These are phyloP conservation scores for Rhinogobius similis DNA, from an alignment of 2,113 vertebrate genomes.

Conservation along the genomic window DNA sequence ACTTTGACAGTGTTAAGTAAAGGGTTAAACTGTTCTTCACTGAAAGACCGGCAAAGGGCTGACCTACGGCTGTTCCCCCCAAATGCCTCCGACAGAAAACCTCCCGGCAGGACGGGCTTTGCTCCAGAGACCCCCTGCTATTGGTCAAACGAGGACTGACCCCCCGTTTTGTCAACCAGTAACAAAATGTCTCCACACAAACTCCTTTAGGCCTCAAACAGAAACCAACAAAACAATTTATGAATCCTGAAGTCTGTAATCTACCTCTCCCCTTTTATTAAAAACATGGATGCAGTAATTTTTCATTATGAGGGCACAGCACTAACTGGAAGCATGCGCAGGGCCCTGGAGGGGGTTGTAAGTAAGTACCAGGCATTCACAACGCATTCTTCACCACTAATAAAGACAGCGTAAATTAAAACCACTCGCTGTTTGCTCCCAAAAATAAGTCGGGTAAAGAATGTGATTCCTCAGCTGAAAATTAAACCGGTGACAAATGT, in stretches of 20 bases:
- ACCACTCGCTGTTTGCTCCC: constrained; percentile 61
- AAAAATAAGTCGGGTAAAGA: constrained; percentile 57
- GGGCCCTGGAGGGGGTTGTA: constrained; percentile 39
- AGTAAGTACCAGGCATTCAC: constrained; percentile 63
- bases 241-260: constrained; percentile 21
- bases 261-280: constrained; percentile 52
- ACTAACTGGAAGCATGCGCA: constrained; percentile 30
- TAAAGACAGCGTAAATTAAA: constrained; percentile 72
- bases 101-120: constrained; percentile 34
- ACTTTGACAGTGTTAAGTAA: constrained; percentile 1
- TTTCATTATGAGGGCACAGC: constrained; percentile 50
- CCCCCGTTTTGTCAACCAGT: constrained; percentile 23
- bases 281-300: constrained; percentile 61
- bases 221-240: constrained; percentile 14
- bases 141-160: constrained; percentile 42
- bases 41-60: constrained; percentile 40
- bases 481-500: constrained; percentile 51
- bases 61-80: constrained; percentile 33
- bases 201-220: background rate
- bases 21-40: constrained; percentile 22
- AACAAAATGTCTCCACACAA: constrained; percentile 6
- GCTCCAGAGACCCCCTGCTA: constrained; percentile 30
- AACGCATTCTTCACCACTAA: constrained; percentile 65
- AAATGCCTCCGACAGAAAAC: constrained; percentile 35
- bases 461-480: constrained; percentile 53